A percentile compares a stretch with the other conserved stretches of the same genome.
Evolutionary conservation across 2,113 vertebrate species (phyloP).

Genomic region (Shinisaurus crocodilurus): DNA sequence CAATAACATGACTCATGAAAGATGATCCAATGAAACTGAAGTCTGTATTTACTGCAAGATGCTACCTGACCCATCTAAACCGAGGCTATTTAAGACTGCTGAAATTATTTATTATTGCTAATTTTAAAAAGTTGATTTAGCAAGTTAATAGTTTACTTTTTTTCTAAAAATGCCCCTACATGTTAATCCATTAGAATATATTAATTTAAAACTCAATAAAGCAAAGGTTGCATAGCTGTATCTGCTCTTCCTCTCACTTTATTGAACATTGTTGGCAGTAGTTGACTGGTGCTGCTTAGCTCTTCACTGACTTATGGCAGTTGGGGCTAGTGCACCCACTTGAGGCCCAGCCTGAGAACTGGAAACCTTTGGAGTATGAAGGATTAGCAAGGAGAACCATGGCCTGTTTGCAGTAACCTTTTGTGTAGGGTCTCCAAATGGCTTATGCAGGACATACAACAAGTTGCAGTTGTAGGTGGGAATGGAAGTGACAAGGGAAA

Average conservation of each 20-base stretch:
- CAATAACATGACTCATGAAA: conserved; percentile 11
- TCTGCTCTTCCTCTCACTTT: neutral
- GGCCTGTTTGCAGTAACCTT: neutral
- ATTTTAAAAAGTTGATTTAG: neutral
- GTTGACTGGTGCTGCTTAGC: neutral
- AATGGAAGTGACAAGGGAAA: neutral
- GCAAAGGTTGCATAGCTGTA: neutral
- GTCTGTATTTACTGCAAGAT: neutral
- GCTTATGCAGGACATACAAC: neutral
- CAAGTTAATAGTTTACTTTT: neutral
- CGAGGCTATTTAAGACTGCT: too few species aligned
- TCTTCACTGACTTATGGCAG: neutral
- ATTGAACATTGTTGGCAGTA: neutral
- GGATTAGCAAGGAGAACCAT: neutral
- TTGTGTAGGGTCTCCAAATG: neutral
- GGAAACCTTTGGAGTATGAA: neutral
- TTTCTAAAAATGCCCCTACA: neutral
- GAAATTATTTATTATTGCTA: neutral
- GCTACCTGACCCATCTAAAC: neutral
- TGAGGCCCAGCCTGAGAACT: neutral
- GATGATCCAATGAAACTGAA: neutral
- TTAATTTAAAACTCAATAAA: neutral
- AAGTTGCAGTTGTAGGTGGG: neutral
- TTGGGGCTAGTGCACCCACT: neutral
- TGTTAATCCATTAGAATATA: neutral